Conservation (phyloP, 2,888 invertebrate genomes). For the Troglohyphantes excavatus region DNA sequence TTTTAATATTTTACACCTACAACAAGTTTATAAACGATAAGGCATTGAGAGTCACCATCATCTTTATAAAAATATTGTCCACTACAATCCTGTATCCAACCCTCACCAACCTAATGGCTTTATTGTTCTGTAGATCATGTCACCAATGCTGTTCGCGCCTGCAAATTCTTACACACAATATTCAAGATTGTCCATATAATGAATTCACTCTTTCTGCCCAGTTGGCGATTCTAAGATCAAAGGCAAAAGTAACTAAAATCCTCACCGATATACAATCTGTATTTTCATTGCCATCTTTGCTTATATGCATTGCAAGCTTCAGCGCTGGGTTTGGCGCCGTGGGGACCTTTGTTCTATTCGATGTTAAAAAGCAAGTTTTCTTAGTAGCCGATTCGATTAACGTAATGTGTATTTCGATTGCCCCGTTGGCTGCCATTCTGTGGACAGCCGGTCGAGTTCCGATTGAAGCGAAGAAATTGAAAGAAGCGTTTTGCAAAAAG, state of each 20-base stretch:
- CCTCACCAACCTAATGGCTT: too few relatives aligned
- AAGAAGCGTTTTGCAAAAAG: background rate
- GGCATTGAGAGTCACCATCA: too few relatives aligned
- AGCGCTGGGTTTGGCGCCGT: background rate
- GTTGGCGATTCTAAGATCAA: background rate
- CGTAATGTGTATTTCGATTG: background rate
- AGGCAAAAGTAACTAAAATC: background rate
- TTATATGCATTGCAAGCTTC: background rate
- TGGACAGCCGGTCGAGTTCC: conserved; percentile 1
- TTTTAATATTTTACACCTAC: too few relatives aligned
- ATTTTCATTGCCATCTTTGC: background rate
- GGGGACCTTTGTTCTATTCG: background rate
- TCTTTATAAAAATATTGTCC: too few relatives aligned
- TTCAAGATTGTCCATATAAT: background rate
- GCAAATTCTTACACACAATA: too few relatives aligned
- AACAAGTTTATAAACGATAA: too few relatives aligned
- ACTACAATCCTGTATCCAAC: too few relatives aligned
- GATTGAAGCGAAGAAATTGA: background rate
- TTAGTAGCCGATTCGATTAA: background rate
- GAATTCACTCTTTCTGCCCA: background rate
- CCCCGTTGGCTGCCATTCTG: background rate
- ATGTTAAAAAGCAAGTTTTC: background rate
- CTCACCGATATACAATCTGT: background rate
- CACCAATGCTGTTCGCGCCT: too few relatives aligned
- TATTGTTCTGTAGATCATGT: too few relatives aligned